These are phyloP conservation scores for Saccopteryx bilineata DNA, from an alignment of 2,113 vertebrate genomes.

Conservation along the genomic window DNA sequence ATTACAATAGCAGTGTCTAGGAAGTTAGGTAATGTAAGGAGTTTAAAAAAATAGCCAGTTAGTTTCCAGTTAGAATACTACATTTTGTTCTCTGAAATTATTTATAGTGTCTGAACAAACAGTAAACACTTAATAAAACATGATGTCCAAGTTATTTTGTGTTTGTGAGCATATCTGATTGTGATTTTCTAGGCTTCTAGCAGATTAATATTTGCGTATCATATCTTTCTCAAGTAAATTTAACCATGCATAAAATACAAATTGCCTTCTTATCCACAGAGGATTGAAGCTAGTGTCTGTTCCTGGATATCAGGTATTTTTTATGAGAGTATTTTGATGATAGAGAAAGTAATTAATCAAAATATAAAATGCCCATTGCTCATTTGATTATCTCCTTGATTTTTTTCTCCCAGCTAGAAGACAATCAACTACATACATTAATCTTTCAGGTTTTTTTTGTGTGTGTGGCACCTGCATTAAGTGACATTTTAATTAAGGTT, in stretches of 20 bases:
- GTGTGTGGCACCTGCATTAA: slow-evolving; percentile 1
- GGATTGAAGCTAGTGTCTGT: background rate
- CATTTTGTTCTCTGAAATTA: slow-evolving; percentile 49
- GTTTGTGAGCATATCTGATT: background rate
- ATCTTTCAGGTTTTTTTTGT: slow-evolving; percentile 55
- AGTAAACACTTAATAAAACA: slow-evolving; percentile 57
- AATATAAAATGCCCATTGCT: slow-evolving; percentile 66
- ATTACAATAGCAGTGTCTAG: background rate
- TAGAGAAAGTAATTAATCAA: slow-evolving; percentile 69
- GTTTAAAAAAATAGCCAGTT: slow-evolving; percentile 12
- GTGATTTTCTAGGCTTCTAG: slow-evolving; percentile 23
- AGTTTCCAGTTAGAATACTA: slow-evolving; percentile 32
- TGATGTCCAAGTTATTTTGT: background rate
- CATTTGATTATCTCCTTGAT: slow-evolving; percentile 62
- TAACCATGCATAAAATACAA: slow-evolving; percentile 32
- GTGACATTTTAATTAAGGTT: slow-evolving; percentile 73
- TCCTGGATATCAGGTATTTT: slow-evolving; percentile 57
- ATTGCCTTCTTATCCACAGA: slow-evolving; percentile 11
- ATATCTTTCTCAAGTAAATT: slow-evolving; percentile 8
- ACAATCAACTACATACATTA: slow-evolving; percentile 61
- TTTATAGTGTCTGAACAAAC: slow-evolving; percentile 16
- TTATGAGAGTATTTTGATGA: slow-evolving; percentile 63
- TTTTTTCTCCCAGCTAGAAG: slow-evolving; percentile 46
- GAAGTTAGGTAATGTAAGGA: background rate
- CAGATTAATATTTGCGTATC: slow-evolving; percentile 21